Base-by-base conservation (phyloP, 2,888 invertebrate species). In the Amiota mariae region DNA sequence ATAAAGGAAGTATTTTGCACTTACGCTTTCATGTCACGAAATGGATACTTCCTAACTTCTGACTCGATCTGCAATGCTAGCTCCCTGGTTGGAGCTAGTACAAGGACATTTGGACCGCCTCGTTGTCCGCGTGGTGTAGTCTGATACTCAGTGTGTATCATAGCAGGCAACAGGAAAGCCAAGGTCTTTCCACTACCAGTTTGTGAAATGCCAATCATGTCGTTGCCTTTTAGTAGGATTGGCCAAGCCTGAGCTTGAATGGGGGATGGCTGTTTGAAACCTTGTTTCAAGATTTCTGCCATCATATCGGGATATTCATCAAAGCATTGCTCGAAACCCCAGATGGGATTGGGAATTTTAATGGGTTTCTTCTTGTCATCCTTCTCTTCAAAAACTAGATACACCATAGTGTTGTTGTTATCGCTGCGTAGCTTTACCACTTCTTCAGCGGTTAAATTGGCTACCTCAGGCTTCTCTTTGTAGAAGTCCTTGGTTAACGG, bases 171-270 rank as follows among this genome's bases (percentile, higher is more conserved):
- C 0, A 98, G 90, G 87, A 98, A 98, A 0, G 98, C 98, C 73
- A 99, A 91, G 0, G 99, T 99, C 91, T 99, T 99, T 0, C 98
- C 97, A 18, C 96, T 96, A 72, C 97, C 97, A 8, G 97, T 97
- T 90, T 98, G 98, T 0, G 98, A 98, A 79, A 99, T 98, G 10
- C 98, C 98, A 88, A 99, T 98, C 88, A 98, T 90, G 90, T 99
- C 98, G 86, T 95, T 93, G 0, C 99, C 99, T 84, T 94, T 93
- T 59, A 99, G 90, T 0, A 98, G 91, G 75, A 98, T 92, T 1
- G 99, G 99, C 98, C 98, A 99, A 0, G 97, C 95, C 90, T 98
- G 98, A 75, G 94, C 91, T 90, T 98, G 97, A 82, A 98, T 97
- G 0, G 98, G 98, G 0, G 97, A 95, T 0, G 98, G 98, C 76